phyloP scores from a whole-genome alignment of 2,797 vertebrate species.

The Graptemys geographica region DNA sequence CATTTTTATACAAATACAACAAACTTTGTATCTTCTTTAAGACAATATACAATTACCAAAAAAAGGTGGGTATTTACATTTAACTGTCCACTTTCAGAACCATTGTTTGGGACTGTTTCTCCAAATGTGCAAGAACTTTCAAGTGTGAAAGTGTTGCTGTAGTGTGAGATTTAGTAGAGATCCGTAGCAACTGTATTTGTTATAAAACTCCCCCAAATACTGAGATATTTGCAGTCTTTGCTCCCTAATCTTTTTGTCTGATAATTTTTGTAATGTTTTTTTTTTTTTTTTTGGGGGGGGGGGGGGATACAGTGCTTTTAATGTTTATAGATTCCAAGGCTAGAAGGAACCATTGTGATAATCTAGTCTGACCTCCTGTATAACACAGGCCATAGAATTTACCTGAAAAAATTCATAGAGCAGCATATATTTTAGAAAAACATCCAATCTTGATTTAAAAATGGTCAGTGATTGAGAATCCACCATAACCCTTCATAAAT shows the following conservation, averaged over 20 bases:
- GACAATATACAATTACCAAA: not conserved
- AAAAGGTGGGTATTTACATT: too few species aligned
- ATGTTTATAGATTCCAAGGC: not conserved
- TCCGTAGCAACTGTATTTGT: not conserved
- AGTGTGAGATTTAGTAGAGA: not conserved
- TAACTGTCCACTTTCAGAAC: too few species aligned
- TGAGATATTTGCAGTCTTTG: not conserved
- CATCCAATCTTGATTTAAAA: not conserved
- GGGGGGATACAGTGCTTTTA: not conserved
- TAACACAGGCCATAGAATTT: not conserved
- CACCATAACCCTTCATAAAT: not conserved
- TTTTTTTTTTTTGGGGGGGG: too few species aligned
- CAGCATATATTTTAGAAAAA: not conserved
- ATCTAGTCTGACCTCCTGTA: not conserved
- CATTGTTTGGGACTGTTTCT: not conserved
- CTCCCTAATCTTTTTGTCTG: not conserved
- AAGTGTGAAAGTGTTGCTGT: not conserved
- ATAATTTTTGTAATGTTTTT: not conserved
- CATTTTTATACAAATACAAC: not conserved
- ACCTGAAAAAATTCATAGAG: not conserved
- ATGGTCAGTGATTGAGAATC: not conserved
- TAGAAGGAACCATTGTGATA: not conserved
- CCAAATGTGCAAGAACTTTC: not conserved
- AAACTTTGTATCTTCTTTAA: not conserved
- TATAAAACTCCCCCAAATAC: not conserved